Evolutionary conservation across 2,797 vertebrate genomes (phyloP), one percentile per base, ranked within the genome.

Genomic region (Naso thynnoides): DNA sequence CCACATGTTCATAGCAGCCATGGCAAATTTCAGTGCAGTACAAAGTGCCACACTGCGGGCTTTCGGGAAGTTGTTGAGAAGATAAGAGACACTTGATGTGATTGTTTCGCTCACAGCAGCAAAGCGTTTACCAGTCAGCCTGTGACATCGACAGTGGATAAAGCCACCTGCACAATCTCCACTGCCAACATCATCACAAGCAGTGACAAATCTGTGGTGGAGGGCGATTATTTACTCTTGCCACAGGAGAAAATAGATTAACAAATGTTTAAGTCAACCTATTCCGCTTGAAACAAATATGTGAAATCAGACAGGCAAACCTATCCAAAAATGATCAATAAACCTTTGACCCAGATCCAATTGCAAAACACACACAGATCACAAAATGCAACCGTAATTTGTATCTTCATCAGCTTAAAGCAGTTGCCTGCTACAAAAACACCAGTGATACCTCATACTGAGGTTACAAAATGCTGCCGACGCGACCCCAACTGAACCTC

Each of bases 101-200:
- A 76, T 5, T 76, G 70, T 49, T 71, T 52, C 42, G 49, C 74
- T 71, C 26, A 39, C 2, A 71, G 74, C 53, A 24, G 49, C 67
- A 67, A 48, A 23, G 44, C 38, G 33, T 78, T 84, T 61, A 44
- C 18, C 57, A 65, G 70, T 75, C 48, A 54, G 60, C 57, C 42
- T 61, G 24, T 57, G 44, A 58, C 47, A 78, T 63, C 73, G 59
- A 27, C 49, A 41, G 70, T 23, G 49, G 44, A 66, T 67, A 47
- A 56, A 75, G 42, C 70, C 73, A 71, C 67, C 45, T 70, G 58
- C 44, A 44, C 57, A 70, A 68, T 78, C 54, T 49, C 44, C 14
- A 16, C 49, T 47, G 67, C n/a, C 53, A 50, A 9, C 19, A 59
- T 73, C 49, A 63, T 2, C 41, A 26, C 60, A 63, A 47, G 62